Percentiles rank a stretch among this genome's conserved stretches.
Conservation (phyloP, 2,797 vertebrate genomes). For the Ataeniobius toweri region DNA sequence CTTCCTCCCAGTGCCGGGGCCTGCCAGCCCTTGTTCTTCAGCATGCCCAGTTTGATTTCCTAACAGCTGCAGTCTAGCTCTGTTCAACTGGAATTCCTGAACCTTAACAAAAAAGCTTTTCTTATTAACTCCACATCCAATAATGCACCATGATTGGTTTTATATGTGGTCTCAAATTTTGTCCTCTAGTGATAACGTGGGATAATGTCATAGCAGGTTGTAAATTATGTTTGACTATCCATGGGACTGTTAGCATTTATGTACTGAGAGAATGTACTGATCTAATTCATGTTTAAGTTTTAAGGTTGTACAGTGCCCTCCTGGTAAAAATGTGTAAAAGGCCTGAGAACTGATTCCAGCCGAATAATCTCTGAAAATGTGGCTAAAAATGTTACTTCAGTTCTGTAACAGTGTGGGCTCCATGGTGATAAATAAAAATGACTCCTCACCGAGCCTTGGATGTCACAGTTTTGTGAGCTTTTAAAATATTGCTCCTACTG, state of each 20-base stretch:
- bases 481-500: no score
- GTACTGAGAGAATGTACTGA: background rate
- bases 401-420: no score
- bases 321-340: background rate
- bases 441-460: no score
- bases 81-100: slow-evolving; percentile 28
- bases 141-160: slow-evolving; percentile 74
- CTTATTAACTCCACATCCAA: slow-evolving; percentile 47
- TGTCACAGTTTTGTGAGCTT: no score
- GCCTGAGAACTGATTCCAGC: no score
- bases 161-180: slow-evolving; percentile 53
- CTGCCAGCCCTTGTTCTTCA: slow-evolving; percentile 45
- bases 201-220: background rate
- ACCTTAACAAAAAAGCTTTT: slow-evolving; percentile 26
- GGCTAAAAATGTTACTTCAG: no score
- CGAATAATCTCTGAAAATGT: no score
- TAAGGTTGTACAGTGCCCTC: background rate
- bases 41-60: slow-evolving; percentile 64
- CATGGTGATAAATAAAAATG: no score
- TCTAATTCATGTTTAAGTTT: background rate
- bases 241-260: background rate
- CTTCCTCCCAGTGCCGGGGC: slow-evolving; percentile 52
- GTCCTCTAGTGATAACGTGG: slow-evolving; percentile 12
- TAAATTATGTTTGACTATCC: background rate
- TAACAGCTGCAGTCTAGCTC: slow-evolving; percentile 60